phyloP scores from a whole-genome alignment of 2,113 vertebrate genomes.

The Rissa tridactyla region DNA sequence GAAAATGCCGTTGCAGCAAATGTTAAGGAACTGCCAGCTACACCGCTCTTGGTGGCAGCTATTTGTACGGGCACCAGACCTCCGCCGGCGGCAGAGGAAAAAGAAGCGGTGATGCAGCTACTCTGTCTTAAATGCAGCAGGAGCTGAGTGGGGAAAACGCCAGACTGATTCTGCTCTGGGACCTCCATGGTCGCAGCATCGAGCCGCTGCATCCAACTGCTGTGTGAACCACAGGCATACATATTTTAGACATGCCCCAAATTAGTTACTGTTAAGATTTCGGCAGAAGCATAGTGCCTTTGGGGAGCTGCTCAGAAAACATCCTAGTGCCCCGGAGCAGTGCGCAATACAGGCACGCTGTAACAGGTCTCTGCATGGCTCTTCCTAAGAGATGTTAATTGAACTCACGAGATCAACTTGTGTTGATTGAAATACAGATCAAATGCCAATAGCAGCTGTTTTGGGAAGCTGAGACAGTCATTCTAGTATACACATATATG shows the following conservation, averaged over 20 bases:
- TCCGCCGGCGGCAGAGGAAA: neutral
- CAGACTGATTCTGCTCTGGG: neutral
- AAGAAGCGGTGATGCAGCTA: neutral
- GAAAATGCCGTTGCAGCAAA: neutral
- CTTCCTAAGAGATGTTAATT: neutral
- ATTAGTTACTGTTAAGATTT: neutral
- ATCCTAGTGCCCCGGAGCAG: neutral
- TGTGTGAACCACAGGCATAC: neutral
- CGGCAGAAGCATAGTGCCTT: neutral
- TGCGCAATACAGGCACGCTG: rapidly evolving
- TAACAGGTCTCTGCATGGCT: neutral
- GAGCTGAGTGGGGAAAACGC: neutral
- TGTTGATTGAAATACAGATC: neutral
- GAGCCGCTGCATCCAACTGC: neutral
- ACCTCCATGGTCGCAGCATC: neutral
- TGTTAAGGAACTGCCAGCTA: neutral
- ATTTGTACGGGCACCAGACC: neutral
- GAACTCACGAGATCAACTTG: rapidly evolving
- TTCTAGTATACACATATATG: neutral
- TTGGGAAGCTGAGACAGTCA: neutral
- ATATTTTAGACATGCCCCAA: neutral
- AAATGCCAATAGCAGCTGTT: neutral
- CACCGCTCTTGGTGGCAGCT: neutral
- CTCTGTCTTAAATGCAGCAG: neutral
- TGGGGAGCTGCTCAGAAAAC: neutral